Percentiles rank a stretch among this genome's conserved stretches.
phyloP scores from a whole-genome alignment of 2,888 invertebrate genomes.

The Pardosa pseudoannulata region DNA sequence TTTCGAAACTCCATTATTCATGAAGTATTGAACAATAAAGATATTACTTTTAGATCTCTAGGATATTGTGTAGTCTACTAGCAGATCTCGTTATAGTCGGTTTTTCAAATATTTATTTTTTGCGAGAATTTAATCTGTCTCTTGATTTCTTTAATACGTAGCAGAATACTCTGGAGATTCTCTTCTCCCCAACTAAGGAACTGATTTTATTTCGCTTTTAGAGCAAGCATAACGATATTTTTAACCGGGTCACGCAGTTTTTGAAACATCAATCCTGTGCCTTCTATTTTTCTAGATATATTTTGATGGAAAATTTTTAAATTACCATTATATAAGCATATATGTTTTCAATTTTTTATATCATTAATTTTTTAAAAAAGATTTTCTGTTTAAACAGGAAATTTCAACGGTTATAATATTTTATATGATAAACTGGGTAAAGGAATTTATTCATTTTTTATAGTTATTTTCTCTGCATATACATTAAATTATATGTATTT shows the following conservation, averaged over 20 bases:
- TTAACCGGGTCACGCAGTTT: neutral
- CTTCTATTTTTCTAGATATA: no score
- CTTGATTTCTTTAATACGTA: neutral
- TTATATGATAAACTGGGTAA: no score
- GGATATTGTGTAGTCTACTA: neutral
- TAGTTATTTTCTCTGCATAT: no score
- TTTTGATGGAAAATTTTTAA: no score
- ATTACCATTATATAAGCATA: no score
- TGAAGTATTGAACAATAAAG: neutral
- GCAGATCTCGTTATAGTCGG: neutral
- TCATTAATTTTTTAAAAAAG: no score
- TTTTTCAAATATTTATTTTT: slow-evolving; percentile 5
- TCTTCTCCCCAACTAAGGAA: neutral
- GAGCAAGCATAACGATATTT: neutral
- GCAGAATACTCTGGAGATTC: neutral
- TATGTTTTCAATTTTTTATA: no score
- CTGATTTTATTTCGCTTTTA: neutral
- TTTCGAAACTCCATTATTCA: neutral
- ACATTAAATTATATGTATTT: no score
- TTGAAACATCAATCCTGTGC: no score
- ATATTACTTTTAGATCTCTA: neutral
- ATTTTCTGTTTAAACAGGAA: no score
- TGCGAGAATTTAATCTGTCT: neutral
- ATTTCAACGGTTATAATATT: no score
- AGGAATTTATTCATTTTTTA: no score